Base-by-base conservation (phyloP, 1,140 invertebrate genomes). In the Drosophila neocordata region DNA sequence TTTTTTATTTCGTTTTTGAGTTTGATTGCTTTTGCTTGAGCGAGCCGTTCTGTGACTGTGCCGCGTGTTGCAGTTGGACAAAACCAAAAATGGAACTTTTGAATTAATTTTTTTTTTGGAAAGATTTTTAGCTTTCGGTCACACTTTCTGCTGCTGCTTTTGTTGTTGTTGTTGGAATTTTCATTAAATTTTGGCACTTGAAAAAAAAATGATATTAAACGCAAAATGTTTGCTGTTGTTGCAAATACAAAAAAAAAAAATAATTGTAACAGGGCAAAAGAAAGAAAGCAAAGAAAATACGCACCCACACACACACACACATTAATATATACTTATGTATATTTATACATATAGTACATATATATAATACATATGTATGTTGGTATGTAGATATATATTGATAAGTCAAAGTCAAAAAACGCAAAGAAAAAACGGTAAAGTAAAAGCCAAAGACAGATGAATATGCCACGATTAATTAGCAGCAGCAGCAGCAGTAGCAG, bases 11-110 rank as follows among this genome's bases (percentile, higher is more conserved):
- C 8, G 38, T 51, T 22, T 63, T 77, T 66, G 65, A 20, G 7
- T 68, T 74, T 75, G 67, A 41, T 64, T 63, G 41, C 41, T 70
- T 77, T 41, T 55, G 56, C 60, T 69, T 61, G 37, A 52, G 41
- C 15, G 15, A 48, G 18, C 13, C 41, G 27, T 31, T 3, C 27
- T 6, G 15, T 48, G 41, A 15, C 57, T 6, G 15, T 48, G 41
- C 41, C 57, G 62, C 58, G 66, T 69, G 59, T 61, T 62, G 38
- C 34, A 35, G 38, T 35, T 63, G 34, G 34, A 8, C 55, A 57
- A 57, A 57, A 38, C 15, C 41, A 59, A 38, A 60, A 60, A 60
- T 57, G 13, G 20, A 48, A 22, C 27, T 51, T 38, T 12, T 20
- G 11, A 20, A 68, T 27, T 56, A 37, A 9, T 38, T 48, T 57